A percentile compares a stretch with the other conserved stretches of the same genome.
phyloP scores from a whole-genome alignment of 2,888 invertebrate genomes.

The Syrista parreyssii region DNA sequence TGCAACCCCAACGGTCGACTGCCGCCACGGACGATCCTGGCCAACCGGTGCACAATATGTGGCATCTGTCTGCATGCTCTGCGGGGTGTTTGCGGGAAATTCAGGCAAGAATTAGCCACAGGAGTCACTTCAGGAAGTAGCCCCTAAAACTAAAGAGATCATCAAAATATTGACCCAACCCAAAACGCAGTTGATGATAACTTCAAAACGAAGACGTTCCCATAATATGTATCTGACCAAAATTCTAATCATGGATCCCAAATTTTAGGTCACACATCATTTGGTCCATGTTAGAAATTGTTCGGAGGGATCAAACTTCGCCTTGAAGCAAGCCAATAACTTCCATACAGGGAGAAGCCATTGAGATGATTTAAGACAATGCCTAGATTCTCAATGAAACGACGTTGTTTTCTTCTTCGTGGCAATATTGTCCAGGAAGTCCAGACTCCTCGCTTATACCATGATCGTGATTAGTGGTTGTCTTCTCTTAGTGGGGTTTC shows the following conservation, averaged over 20 bases:
- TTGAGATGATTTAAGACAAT: conserved; percentile 48
- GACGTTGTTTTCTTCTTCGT: conserved; percentile 43
- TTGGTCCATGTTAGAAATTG: background rate
- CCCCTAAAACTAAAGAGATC: background rate
- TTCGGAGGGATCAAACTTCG: background rate
- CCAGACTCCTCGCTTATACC: conserved; percentile 23
- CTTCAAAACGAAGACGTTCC: background rate
- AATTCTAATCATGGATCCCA: background rate
- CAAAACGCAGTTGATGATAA: no score
- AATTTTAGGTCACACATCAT: background rate
- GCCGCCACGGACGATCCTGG: conserved; percentile 29
- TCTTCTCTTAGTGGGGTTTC: background rate
- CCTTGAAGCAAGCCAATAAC: background rate
- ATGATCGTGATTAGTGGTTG: conserved; percentile 41
- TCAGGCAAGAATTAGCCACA: conserved; percentile 23
- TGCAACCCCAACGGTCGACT: conserved; percentile 39
- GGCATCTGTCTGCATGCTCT: conserved; percentile 41
- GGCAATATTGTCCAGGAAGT: conserved; percentile 36
- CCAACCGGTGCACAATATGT: conserved; percentile 43
- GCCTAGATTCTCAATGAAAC: conserved; percentile 29
- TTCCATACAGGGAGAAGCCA: conserved; percentile 21
- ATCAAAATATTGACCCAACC: background rate
- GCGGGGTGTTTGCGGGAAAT: conserved; percentile 48
- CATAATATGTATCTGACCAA: background rate
- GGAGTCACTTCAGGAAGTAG: background rate